Evolutionary conservation across 2,113 vertebrate genomes (phyloP).

Genomic region (Psilopogon haemacephalus): DNA sequence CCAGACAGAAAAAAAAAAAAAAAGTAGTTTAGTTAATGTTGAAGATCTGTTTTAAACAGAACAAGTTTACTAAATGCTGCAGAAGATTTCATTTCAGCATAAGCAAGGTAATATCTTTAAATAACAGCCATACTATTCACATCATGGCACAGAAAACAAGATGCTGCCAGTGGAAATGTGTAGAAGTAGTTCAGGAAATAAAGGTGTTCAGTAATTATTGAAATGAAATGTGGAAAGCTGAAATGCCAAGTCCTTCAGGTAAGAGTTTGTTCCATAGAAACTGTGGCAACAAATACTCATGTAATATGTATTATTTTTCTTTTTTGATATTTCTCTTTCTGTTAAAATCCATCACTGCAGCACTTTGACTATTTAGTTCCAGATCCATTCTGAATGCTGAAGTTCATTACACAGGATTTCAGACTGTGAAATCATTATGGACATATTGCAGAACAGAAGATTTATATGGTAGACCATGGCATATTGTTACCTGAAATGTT

Average conservation of each 20-base stretch:
- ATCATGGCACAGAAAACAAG: neutral
- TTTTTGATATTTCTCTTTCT: neutral
- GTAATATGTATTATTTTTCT: neutral
- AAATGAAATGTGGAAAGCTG: neutral
- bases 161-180: neutral
- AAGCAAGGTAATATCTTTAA: neutral
- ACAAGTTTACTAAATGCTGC: neutral
- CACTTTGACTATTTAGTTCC: neutral
- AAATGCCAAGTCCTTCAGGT: neutral
- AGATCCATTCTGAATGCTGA: neutral
- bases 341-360: neutral
- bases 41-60: neutral
- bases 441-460: neutral
- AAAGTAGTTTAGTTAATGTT: neutral
- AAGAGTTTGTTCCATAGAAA: neutral
- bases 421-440: neutral
- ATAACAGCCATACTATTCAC: neutral
- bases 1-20: neutral
- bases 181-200: neutral
- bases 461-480: rapidly evolving
- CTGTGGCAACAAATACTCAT: neutral
- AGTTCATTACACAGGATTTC: neutral
- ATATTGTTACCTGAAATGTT: neutral
- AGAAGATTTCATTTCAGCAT: neutral
- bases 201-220: neutral